phyloP scores from a whole-genome alignment of 2,797 vertebrate species.

The Micropoecilia bifurca region DNA sequence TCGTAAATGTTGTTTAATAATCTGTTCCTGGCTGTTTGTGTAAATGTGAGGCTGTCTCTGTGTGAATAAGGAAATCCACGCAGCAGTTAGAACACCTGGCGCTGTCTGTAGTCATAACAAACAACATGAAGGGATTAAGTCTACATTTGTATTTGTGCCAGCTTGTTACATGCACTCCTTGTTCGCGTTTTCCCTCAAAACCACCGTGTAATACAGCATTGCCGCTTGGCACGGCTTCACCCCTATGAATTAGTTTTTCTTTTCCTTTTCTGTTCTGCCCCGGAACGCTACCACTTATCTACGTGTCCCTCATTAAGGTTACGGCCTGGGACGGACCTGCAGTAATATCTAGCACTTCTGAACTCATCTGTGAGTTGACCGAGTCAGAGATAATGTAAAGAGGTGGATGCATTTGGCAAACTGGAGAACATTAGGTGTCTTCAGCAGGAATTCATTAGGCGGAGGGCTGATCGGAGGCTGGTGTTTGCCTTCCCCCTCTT shows the following conservation, averaged over 20 bases:
- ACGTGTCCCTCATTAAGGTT: slow-evolving; percentile 69
- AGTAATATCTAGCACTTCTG: slow-evolving; percentile 63
- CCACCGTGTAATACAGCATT: slow-evolving; percentile 50
- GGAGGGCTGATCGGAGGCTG: slow-evolving; percentile 46
- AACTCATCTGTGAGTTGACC: slow-evolving; percentile 66
- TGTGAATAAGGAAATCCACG: slow-evolving; percentile 64
- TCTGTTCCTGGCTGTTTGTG: slow-evolving; percentile 37
- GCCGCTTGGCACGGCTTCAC: slow-evolving; percentile 47
- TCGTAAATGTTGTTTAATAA: slow-evolving; percentile 75
- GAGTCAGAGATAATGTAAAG: slow-evolving; percentile 59
- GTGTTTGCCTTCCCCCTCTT: slow-evolving; percentile 48
- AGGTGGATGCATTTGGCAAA: slow-evolving; percentile 65
- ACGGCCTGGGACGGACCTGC: slow-evolving; percentile 55
- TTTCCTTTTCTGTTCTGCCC: slow-evolving; percentile 34
- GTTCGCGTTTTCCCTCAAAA: slow-evolving; percentile 55
- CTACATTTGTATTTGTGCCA: slow-evolving; percentile 75
- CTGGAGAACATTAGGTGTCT: slow-evolving; percentile 54
- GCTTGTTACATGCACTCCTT: slow-evolving; percentile 67
- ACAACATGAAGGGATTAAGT: slow-evolving; percentile 73
- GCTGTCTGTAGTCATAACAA: slow-evolving; percentile 78
- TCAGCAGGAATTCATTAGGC: slow-evolving; percentile 67
- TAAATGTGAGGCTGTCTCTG: slow-evolving; percentile 3
- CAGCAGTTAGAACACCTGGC: slow-evolving; percentile 73
- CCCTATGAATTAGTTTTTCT: slow-evolving; percentile 34
- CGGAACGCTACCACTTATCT: slow-evolving; percentile 55